A percentile compares a stretch with the other conserved stretches of the same genome.
Conservation (phyloP, 1,140 invertebrate species). For the Rhizoglyphus robini region DNA sequence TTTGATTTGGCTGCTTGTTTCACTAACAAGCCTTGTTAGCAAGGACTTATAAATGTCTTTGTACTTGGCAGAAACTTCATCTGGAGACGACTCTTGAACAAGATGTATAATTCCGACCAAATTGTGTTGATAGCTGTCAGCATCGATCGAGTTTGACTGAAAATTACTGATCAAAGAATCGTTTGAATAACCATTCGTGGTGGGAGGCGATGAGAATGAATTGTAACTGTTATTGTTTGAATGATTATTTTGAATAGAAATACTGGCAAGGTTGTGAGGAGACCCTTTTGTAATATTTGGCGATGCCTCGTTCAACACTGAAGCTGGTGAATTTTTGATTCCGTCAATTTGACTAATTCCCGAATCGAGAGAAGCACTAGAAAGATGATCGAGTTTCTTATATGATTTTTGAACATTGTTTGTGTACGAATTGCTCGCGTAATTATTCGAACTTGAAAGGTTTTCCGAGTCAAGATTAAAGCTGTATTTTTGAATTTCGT, state of each 20-base stretch:
- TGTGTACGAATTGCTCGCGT: not conserved
- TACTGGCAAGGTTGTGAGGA: not conserved
- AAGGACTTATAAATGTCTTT: conserved; percentile 13
- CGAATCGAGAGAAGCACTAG: conserved; percentile 67
- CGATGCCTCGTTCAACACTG: not conserved
- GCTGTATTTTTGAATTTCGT: conserved; percentile 80
- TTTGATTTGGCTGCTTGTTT: conserved; percentile 27
- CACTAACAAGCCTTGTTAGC: conserved; percentile 10
- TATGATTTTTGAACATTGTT: not conserved
- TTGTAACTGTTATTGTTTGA: not conserved
- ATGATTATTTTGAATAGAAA: not conserved
- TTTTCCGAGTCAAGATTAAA: conserved; percentile 32
- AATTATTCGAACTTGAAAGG: not conserved
- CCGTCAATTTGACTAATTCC: conserved; percentile 61
- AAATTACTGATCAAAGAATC: not conserved
- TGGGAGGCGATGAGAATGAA: not conserved
- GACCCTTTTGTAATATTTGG: not conserved
- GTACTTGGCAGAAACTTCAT: conserved; percentile 10
- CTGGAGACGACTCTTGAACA: not conserved
- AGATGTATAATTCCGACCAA: not conserved
- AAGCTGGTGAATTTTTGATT: not conserved
- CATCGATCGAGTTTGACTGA: not conserved
- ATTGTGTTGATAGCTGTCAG: conserved; percentile 15
- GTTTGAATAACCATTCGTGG: not conserved
- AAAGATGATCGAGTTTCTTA: not conserved